Conservation (phyloP, 2,888 invertebrate species). For the Galeruca laticollis region DNA sequence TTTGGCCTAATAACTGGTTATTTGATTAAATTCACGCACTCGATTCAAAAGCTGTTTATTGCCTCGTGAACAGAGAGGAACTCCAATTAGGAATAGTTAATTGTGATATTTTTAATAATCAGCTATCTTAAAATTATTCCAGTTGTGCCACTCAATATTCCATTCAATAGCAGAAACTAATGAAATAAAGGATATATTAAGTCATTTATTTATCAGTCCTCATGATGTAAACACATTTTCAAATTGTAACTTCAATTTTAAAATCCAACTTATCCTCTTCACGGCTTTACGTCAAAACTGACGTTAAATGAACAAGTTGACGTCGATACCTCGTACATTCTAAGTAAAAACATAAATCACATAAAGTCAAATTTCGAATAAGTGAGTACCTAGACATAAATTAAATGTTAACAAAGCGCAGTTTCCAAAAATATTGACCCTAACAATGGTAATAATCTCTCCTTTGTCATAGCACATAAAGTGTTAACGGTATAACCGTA, state of each 20-base stretch:
- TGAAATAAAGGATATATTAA: too few relatives aligned
- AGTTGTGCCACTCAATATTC: too few relatives aligned
- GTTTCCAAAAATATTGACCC: constrained; percentile 15
- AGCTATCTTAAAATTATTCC: too few relatives aligned
- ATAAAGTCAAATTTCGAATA: constrained; percentile 15
- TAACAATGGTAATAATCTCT: constrained; percentile 31
- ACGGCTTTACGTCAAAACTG: neutral
- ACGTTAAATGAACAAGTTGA: neutral
- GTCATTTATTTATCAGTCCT: too few relatives aligned
- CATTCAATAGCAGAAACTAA: too few relatives aligned
- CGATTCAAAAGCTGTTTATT: too few relatives aligned
- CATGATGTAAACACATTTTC: too few relatives aligned
- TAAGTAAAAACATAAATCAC: constrained; percentile 20
- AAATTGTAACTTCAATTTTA: neutral
- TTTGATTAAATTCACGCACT: too few relatives aligned
- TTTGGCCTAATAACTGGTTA: too few relatives aligned
- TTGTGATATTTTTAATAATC: too few relatives aligned
- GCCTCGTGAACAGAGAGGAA: too few relatives aligned
- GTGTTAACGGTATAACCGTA: neutral
- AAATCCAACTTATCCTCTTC: neutral
- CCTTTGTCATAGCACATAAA: constrained; percentile 21
- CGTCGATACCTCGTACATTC: neutral
- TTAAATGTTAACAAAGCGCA: constrained; percentile 17
- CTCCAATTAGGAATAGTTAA: too few relatives aligned
- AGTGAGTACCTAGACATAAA: constrained; percentile 9